phyloP scores from a whole-genome alignment of 2,888 invertebrate genomes.

The Tetragonula carbonaria region DNA sequence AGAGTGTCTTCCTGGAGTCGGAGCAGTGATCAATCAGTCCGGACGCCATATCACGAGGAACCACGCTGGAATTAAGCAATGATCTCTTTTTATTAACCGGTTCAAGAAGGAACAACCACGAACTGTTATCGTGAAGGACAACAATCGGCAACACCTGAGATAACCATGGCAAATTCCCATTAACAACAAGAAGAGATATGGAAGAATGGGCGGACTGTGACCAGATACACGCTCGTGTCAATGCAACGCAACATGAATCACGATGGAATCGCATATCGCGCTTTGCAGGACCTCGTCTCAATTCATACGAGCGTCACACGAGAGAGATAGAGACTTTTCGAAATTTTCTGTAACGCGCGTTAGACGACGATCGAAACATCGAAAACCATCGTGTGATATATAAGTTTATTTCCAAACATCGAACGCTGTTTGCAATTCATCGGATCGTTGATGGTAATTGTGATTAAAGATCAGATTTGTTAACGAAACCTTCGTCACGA shows the following conservation, averaged over 20 bases:
- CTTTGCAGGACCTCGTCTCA: not conserved
- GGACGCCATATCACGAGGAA: constrained; percentile 80
- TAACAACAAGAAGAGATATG: not conserved
- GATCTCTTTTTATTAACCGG: constrained; percentile 76
- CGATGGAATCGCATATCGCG: constrained; percentile 7
- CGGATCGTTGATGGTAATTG: not conserved
- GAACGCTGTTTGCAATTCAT: constrained; percentile 1
- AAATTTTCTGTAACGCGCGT: constrained; percentile 4
- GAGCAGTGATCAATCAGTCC: constrained; percentile 61
- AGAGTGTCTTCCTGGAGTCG: constrained; percentile 37
- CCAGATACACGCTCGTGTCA: constrained; percentile 37
- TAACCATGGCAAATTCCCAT: constrained; percentile 16
- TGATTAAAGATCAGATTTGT: not conserved
- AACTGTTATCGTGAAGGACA: constrained; percentile 16
- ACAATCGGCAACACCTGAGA: not conserved
- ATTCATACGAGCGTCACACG: constrained; percentile 32
- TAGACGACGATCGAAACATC: constrained; percentile 20
- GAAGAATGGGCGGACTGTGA: constrained; percentile 10
- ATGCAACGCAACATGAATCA: not conserved
- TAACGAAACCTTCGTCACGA: not conserved
- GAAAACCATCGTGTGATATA: not conserved
- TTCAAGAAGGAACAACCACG: constrained; percentile 11
- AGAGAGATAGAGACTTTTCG: constrained; percentile 56
- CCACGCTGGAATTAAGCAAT: constrained; percentile 79
- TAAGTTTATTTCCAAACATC: not conserved